Evolutionary conservation across 2,797 vertebrate genomes (phyloP), one percentile per base, ranked within the genome.

Genomic region (Argentina silus): DNA sequence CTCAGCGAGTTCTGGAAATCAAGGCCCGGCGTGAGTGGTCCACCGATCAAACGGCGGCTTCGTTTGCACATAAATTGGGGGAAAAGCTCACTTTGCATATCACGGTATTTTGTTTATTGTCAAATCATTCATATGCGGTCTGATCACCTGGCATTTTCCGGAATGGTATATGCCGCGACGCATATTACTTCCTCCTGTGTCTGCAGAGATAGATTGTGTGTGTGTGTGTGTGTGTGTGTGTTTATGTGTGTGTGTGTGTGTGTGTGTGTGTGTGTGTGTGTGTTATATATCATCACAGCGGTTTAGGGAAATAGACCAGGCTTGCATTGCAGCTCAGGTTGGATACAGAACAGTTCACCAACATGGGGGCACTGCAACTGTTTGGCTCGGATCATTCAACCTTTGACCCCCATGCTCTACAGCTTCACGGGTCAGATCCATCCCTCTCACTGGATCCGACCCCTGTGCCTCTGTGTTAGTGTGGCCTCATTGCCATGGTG

Each of bases 401-500:
- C 85, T 82, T 73, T 83, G 74, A 68, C 74, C 70, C 72, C 45
- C 8, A 51, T 36, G 65, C 21, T 63, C 45, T 72, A 59, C 60
- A 56, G 42, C 72, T 82, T 80, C 74, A 56, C 66, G 71, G 55
- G 83, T 77, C 70, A 56, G n/a, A 61, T 50, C 67, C 79, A 76
- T 74, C 82, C 74, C 63, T 83, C 44, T 85, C 21, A 15, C 59
- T 65, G 51, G 15, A 78, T 82, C 69, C 66, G 81, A 42, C 70
- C 12, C 36, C 65, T 74, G 72, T 47, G 45, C 45, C 70, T 74
- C 71, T 17, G 6, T 81, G 77, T 81, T 64, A 50, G 70, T 68
- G 75, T 23, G 72, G 51, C 70, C 84, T 43, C 66, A 85, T 90
- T 87, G 67, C 91, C 87, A 88, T 91, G 85, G 85, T 69, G 65